Conservation (phyloP, 2,113 vertebrate genomes). For the Gallinago undulata region DNA sequence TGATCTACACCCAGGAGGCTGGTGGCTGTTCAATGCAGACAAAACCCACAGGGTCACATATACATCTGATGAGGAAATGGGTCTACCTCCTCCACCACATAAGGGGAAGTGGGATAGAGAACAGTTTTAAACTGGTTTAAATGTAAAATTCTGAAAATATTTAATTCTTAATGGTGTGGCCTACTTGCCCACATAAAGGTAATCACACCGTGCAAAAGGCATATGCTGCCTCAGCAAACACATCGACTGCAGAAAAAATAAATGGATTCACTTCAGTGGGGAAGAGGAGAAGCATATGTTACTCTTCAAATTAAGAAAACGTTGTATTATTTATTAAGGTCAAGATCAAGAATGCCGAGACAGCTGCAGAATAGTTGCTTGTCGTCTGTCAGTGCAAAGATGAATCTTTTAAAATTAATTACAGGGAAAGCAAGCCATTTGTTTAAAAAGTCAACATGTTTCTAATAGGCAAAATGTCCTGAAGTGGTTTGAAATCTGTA, state of each 20-base stretch:
- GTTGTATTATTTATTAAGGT: constrained; percentile 37
- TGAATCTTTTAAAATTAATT: constrained; percentile 43
- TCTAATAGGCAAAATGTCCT: background rate
- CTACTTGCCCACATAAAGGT: background rate
- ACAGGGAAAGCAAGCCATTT: constrained; percentile 23
- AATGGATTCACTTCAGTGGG: background rate
- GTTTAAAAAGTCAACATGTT: constrained; percentile 28
- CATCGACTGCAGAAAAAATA: background rate
- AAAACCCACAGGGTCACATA: background rate
- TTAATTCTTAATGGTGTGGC: background rate
- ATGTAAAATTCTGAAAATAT: background rate
- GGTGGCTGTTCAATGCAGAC: fast-evolving
- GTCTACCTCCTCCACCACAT: background rate
- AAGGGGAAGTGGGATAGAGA: background rate
- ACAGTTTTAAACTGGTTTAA: background rate
- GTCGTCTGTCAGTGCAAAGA: constrained; percentile 1
- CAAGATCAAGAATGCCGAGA: constrained; percentile 1
- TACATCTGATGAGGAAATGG: background rate
- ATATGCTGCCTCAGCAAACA: background rate
- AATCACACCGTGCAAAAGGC: background rate
- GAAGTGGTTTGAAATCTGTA: constrained; percentile 33
- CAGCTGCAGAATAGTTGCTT: constrained; percentile 15
- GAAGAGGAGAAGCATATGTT: constrained; percentile 25
- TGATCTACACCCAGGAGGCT: background rate
- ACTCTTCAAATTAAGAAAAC: constrained; percentile 24